These are phyloP conservation scores for Teleogryllus oceanicus DNA, from an alignment of 2,888 invertebrate genomes.

Conservation along the genomic window DNA sequence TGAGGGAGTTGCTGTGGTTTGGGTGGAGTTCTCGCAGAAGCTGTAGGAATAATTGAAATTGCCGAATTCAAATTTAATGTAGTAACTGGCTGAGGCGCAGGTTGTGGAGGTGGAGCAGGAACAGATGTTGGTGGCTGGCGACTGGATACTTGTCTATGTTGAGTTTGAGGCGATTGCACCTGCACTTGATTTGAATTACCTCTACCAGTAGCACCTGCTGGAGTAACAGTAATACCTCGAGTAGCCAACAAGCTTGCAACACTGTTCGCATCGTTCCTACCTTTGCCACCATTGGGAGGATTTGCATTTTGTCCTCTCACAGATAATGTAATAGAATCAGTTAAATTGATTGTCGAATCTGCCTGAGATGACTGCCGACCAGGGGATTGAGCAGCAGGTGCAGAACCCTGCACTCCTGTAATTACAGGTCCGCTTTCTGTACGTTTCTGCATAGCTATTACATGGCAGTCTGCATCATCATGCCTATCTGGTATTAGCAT, in stretches of 20 bases:
- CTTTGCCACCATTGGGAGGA: conserved; percentile 21
- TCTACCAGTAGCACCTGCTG: conserved; percentile 48
- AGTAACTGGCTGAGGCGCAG: conserved; percentile 45
- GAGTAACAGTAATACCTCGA: conserved; percentile 72
- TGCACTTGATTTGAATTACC: conserved; percentile 46
- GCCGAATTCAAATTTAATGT: conserved; percentile 57
- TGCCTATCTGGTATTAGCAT: conserved; percentile 66
- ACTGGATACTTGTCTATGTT: conserved; percentile 25
- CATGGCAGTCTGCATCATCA: conserved; percentile 71
- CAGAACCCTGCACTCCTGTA: conserved; percentile 65
- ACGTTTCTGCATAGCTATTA: conserved; percentile 70
- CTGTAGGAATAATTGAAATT: conserved; percentile 59
- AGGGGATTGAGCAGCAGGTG: conserved; percentile 39
- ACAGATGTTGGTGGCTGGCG: conserved; percentile 23
- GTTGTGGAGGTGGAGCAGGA: conserved; percentile 38
- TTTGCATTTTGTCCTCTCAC: conserved; percentile 47
- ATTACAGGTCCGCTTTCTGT: conserved; percentile 70
- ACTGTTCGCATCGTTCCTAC: conserved; percentile 60
- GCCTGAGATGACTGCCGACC: conserved; percentile 45
- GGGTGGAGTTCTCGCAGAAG: conserved; percentile 40
- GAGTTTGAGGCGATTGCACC: conserved; percentile 26
- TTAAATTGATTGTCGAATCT: conserved; percentile 61
- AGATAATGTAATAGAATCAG: conserved; percentile 70
- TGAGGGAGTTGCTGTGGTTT: conserved; percentile 49
- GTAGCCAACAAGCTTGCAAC: conserved; percentile 74